Percentiles rank a stretch among this genome's conserved stretches.
Conservation (phyloP, 1,140 invertebrate species). For the Drosophila tani region DNA sequence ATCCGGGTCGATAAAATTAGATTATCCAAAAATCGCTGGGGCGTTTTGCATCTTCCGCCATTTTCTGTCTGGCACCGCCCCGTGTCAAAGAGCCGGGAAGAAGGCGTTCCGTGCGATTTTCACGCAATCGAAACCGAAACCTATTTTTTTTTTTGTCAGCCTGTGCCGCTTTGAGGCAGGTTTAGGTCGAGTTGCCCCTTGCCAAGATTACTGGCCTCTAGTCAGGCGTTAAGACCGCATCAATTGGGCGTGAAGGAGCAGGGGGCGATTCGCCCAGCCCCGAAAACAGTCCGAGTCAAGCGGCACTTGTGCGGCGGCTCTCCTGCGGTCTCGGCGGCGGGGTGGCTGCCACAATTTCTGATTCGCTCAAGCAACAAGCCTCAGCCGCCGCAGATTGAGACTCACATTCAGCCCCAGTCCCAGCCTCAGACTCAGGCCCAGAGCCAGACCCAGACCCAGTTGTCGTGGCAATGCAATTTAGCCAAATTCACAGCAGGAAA, state of each 20-base stretch:
- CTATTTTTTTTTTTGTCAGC: conserved; percentile 33
- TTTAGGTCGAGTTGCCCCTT: conserved; percentile 7
- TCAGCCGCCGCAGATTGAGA: conserved; percentile 23
- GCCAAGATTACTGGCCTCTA: conserved; percentile 30
- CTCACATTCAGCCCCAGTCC: conserved; percentile 7
- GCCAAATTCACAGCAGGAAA: conserved; percentile 77
- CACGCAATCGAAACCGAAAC: conserved; percentile 66
- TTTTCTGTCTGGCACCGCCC: conserved; percentile 73
- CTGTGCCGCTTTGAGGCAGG: conserved; percentile 48
- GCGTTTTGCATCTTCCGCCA: conserved; percentile 62
- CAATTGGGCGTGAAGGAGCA: conserved; percentile 81
- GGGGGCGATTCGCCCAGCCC: conserved; percentile 5
- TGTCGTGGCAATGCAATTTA: conserved; percentile 70
- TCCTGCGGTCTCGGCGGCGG: conserved; percentile 54
- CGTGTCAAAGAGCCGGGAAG: conserved; percentile 70
- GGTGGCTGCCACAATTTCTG: conserved; percentile 71
- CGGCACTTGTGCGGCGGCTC: conserved; percentile 71
- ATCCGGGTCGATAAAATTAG: conserved; percentile 46
- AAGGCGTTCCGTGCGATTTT: conserved; percentile 67
- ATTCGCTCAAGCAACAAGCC: conserved; percentile 64
- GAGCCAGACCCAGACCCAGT: background rate
- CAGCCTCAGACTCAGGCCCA: background rate
- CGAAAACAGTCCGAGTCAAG: conserved; percentile 37
- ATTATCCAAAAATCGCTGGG: conserved; percentile 57
- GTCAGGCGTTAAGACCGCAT: conserved; percentile 79